These are phyloP conservation scores for Ligdia adustata DNA, from an alignment of 2,888 invertebrate genomes.

Conservation along the genomic window DNA sequence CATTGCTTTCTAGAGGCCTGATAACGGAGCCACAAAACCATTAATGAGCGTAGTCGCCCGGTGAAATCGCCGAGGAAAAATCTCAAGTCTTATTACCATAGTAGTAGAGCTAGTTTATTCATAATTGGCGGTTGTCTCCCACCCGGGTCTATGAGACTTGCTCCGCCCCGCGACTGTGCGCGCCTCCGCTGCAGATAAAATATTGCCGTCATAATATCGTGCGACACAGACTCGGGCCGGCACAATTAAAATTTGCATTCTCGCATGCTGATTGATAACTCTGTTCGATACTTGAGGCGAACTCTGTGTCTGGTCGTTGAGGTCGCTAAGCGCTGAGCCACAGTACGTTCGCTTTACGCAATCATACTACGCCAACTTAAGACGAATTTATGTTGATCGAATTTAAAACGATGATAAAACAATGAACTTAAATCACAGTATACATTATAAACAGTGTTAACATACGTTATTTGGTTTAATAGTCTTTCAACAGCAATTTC, in stretches of 20 bases:
- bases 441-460: too few relatives aligned
- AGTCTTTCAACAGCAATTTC: not conserved
- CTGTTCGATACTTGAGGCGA: conserved; percentile 65
- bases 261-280: conserved; percentile 76
- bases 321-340: conserved; percentile 41
- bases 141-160: conserved; percentile 54
- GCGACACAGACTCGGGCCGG: conserved; percentile 59
- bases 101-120: conserved; percentile 80
- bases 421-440: too few relatives aligned
- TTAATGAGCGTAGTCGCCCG: conserved; percentile 70
- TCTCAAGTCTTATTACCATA: conserved; percentile 78
- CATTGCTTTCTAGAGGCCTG: conserved; percentile 63
- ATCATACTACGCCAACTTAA: too few relatives aligned
- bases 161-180: conserved; percentile 55
- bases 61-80: conserved; percentile 81
- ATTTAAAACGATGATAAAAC: too few relatives aligned
- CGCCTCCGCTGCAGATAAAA: conserved; percentile 62
- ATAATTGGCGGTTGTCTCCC: conserved; percentile 77
- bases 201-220: conserved; percentile 69
- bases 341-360: not conserved
- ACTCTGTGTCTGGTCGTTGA: conserved; percentile 40
- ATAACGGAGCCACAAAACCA: conserved; percentile 74
- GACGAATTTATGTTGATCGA: too few relatives aligned
- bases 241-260: conserved; percentile 81
- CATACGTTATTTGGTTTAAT: conserved; percentile 2